These are phyloP conservation scores for Zelostemma sp. DNA, from an alignment of 1,140 invertebrate genomes.

Conservation along the genomic window DNA sequence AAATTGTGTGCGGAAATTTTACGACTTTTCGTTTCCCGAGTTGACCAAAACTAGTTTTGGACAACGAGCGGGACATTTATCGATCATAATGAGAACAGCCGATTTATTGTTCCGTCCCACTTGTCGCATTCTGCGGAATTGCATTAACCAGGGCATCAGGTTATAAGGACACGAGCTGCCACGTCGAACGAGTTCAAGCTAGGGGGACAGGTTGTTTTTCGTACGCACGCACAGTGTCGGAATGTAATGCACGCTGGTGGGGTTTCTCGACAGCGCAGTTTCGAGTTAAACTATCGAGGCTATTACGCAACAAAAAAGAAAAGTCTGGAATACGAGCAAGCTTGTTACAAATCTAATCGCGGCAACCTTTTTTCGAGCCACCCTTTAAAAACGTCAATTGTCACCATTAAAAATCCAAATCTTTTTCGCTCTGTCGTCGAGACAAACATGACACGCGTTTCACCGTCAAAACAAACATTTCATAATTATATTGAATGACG, in stretches of 20 bases:
- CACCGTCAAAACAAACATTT: too few species aligned
- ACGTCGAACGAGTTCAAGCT: slow-evolving; percentile 39
- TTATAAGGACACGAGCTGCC: slow-evolving; percentile 41
- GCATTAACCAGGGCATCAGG: slow-evolving; percentile 47
- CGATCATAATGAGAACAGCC: background rate
- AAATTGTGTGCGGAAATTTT: too few species aligned
- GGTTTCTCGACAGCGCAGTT: slow-evolving; percentile 20
- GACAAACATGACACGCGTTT: too few species aligned
- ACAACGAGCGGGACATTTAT: background rate
- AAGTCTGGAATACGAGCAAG: slow-evolving; percentile 13
- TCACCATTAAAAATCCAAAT: too few species aligned
- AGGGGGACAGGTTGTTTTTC: slow-evolving; percentile 47
- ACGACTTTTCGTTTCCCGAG: background rate
- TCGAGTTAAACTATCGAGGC: slow-evolving; percentile 29
- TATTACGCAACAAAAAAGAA: slow-evolving; percentile 37
- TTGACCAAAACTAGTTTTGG: background rate
- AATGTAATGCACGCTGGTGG: slow-evolving; percentile 22
- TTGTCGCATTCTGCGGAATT: slow-evolving; percentile 13
- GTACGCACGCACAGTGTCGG: slow-evolving; percentile 35
- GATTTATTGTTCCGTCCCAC: slow-evolving; percentile 17
- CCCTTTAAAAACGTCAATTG: too few species aligned
- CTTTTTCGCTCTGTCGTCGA: too few species aligned
- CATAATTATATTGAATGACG: too few species aligned
- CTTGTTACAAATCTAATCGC: slow-evolving; percentile 24
- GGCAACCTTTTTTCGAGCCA: background rate